These are phyloP conservation scores for Neocrepidodera transversa DNA, from an alignment of 2,888 invertebrate genomes.

Conservation along the genomic window DNA sequence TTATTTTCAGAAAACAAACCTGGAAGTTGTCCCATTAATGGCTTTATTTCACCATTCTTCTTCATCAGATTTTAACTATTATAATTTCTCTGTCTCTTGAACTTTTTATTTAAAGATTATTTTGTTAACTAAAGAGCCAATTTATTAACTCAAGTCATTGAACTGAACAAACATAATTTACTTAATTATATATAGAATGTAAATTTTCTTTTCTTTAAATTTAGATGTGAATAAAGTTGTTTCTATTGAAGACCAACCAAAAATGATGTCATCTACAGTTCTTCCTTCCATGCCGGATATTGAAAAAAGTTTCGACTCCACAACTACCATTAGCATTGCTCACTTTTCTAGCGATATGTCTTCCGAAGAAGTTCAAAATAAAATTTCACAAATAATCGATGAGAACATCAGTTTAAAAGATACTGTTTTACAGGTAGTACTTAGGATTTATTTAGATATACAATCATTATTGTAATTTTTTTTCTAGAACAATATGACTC, in stretches of 20 bases:
- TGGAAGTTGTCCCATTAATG: too few species aligned
- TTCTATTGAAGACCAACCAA: neutral
- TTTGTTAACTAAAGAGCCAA: too few species aligned
- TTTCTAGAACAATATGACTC: conserved; percentile 69
- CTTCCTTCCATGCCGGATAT: conserved; percentile 29
- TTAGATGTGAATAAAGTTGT: neutral
- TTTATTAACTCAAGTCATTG: too few species aligned
- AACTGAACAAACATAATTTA: too few species aligned
- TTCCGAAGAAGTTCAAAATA: conserved; percentile 52
- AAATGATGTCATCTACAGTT: conserved; percentile 19
- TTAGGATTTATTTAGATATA: neutral
- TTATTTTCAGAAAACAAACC: too few species aligned
- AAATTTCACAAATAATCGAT: conserved; percentile 50
- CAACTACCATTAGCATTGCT: conserved; percentile 34
- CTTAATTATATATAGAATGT: too few species aligned
- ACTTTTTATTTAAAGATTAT: too few species aligned
- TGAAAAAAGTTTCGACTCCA: conserved; percentile 30
- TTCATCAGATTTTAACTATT: too few species aligned
- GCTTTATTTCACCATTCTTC: too few species aligned
- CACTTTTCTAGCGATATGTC: conserved; percentile 43
- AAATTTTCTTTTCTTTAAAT: too few species aligned
- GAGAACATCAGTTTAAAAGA: conserved; percentile 50
- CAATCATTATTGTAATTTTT: neutral
- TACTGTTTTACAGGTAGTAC: conserved; percentile 35
- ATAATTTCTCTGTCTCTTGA: too few species aligned